Conservation (phyloP, 2,797 vertebrate genomes). For the Falco concolor region DNA sequence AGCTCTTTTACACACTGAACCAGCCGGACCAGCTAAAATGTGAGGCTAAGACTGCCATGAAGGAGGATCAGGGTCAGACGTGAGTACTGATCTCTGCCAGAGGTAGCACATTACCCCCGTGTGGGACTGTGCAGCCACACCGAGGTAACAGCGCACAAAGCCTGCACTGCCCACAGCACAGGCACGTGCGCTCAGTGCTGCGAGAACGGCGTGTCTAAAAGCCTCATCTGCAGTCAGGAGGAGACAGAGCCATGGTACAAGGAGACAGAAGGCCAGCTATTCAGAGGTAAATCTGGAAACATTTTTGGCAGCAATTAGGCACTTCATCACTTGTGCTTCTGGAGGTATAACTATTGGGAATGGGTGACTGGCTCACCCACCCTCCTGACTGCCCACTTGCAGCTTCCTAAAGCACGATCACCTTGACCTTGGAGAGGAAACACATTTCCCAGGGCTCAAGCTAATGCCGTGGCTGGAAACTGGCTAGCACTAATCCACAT, state of each 20-base stretch:
- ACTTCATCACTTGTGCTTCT: not conserved
- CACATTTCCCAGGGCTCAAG: not conserved
- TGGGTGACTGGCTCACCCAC: not conserved
- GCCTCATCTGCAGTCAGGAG: fast-evolving
- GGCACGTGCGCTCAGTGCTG: not conserved
- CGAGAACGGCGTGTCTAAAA: not conserved
- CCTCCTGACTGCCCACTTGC: not conserved
- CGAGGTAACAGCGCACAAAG: fast-evolving
- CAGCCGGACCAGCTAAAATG: not conserved
- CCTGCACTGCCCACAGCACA: fast-evolving
- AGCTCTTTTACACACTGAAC: not conserved
- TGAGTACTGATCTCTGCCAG: not conserved
- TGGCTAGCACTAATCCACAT: not conserved
- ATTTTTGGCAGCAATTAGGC: not conserved
- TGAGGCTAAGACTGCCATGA: not conserved
- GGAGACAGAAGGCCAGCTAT: not conserved
- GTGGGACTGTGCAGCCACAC: fast-evolving
- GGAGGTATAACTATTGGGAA: not conserved
- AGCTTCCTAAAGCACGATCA: not conserved
- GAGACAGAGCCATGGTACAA: not conserved
- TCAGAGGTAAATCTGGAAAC: not conserved
- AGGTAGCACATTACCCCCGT: not conserved
- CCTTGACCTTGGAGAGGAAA: not conserved
- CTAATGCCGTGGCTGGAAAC: not conserved
- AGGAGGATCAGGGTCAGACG: not conserved